Evolutionary conservation across 2,113 vertebrate species (phyloP), one percentile per base, ranked within the genome.

Genomic region (Pygoscelis antarcticus): DNA sequence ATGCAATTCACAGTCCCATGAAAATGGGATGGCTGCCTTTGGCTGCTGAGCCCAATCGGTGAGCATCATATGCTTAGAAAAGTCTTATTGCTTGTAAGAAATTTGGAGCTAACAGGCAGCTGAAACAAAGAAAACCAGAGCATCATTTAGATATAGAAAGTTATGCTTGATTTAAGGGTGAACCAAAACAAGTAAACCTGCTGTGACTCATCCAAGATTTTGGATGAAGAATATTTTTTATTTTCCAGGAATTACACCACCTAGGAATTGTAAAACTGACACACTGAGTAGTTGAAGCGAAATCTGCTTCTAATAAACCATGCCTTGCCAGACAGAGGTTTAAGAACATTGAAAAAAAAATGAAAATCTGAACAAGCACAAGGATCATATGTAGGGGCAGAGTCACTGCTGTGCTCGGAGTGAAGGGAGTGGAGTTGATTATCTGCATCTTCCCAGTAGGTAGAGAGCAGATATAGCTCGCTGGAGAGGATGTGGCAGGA

Each of bases 401-500:
- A 82, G 42, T 69, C 88, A 85, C 81, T 90, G 70, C 83, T 95
- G 91, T 13, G 52, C 78, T 96, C 0, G 0, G 46, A 57, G 62
- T 10, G 54, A 42, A 51, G 54, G 51, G 81, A 83, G 40, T 54
- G 83, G 83, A 79, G 89, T 38, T 87, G 91, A 69, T 89, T 72
- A 79, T 87, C 85, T 89, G 65, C 61, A 76, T 55, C 47, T 76
- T 94, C 72, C 61, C 80, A 93, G 94, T n/a, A 34, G 96, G 86
- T 2, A 71, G 68, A 44, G 60, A 92, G 52, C 83, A 95, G 80
- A 78, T 47, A 40, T 3, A 93, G 86, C 72, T 91, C 13, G 0
- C 47, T 81, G 90, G 76, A 89, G 94, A 89, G 90, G 90, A 71
- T 79, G 71, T 93, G 95, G 92, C 90, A 96, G 93, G 57, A 84